Conservation (phyloP, 2,888 invertebrate genomes). For the Magallana nippona region DNA sequence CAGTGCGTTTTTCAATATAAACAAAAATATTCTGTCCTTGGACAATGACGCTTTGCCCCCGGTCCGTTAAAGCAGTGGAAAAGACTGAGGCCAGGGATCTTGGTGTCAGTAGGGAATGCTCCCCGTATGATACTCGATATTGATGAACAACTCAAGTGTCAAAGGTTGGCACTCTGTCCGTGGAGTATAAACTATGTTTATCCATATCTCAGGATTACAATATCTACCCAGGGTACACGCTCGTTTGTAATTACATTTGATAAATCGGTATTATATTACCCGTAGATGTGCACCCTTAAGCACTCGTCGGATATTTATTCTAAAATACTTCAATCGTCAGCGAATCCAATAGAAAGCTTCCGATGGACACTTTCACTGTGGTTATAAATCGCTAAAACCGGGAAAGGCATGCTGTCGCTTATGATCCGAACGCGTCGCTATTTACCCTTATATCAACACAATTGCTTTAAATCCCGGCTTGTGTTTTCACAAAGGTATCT, state of each 20-base stretch:
- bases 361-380: conserved; percentile 12
- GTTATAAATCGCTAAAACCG: background rate
- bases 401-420: background rate
- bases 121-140: background rate
- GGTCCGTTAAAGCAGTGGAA: no score
- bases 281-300: conserved; percentile 22
- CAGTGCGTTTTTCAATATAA: no score
- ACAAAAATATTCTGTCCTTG: no score
- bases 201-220: background rate
- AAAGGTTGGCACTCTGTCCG: background rate
- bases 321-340: conserved; percentile 30
- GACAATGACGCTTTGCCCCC: no score
- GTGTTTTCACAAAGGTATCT: conserved; percentile 30
- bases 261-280: conserved; percentile 23
- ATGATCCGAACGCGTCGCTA: background rate
- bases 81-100: background rate
- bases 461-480: conserved; percentile 19
- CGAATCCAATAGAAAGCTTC: conserved; percentile 15
- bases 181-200: background rate
- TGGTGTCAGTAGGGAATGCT: background rate
- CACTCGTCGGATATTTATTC: conserved; percentile 11
- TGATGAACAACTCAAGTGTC: background rate
- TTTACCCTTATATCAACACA: conserved; percentile 25
- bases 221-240: conserved; percentile 12
- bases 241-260: conserved; percentile 7